These are phyloP conservation scores for Pyrrhia umbra DNA, from an alignment of 2,888 invertebrate genomes.

Conservation along the genomic window DNA sequence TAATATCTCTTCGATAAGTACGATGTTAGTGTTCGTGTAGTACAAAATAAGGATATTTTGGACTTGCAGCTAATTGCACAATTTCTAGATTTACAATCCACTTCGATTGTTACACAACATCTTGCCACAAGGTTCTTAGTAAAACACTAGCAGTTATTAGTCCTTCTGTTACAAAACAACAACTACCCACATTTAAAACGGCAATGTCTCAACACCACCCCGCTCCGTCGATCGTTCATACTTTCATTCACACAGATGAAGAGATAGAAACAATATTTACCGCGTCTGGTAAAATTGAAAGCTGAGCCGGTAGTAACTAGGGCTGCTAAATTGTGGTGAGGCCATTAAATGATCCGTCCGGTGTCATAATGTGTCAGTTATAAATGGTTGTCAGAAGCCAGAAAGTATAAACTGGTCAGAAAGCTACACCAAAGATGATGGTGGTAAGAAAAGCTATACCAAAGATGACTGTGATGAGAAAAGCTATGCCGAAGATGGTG, in stretches of 20 bases:
- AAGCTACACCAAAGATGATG: background rate
- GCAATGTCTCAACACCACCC: slow-evolving; percentile 28
- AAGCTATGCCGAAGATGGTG: too few species aligned
- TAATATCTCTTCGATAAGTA: background rate
- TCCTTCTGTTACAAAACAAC: slow-evolving; percentile 42
- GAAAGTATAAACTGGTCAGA: too few species aligned
- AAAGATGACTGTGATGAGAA: background rate
- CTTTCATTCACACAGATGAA: slow-evolving; percentile 52
- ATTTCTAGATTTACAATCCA: background rate
- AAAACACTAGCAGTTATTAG: slow-evolving; percentile 25
- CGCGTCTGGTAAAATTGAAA: slow-evolving; percentile 48
- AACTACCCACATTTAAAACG: slow-evolving; percentile 41
- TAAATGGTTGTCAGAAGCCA: background rate
- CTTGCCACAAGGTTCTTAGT: slow-evolving; percentile 12
- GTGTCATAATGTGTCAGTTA: background rate
- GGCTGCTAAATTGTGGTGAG: slow-evolving; percentile 15
- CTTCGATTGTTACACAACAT: slow-evolving; percentile 16
- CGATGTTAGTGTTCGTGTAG: background rate
- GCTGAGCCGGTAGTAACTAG: slow-evolving; percentile 38
- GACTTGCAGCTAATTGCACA: background rate
- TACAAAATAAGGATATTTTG: background rate
- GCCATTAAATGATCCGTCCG: background rate
- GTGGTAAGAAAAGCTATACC: background rate
- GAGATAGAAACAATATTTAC: slow-evolving; percentile 54
- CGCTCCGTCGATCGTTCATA: slow-evolving; percentile 40